A percentile compares a stretch with the other conserved stretches of the same genome.
These are phyloP conservation scores for Xerus rutilus DNA, from an alignment of 2,797 vertebrate species.

Conservation along the genomic window DNA sequence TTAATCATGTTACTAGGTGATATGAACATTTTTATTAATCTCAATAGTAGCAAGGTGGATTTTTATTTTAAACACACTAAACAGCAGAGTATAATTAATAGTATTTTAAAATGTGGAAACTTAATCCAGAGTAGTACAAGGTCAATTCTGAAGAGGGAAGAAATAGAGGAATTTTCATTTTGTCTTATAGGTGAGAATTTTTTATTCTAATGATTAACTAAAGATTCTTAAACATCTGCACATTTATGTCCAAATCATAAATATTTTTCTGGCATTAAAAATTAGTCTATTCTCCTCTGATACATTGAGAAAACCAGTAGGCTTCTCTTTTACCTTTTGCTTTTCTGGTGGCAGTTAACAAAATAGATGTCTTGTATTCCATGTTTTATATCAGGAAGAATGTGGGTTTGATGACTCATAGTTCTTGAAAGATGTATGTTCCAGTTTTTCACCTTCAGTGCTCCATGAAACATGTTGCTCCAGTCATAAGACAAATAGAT, in stretches of 20 bases:
- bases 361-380: not conserved
- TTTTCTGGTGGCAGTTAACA: not conserved
- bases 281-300: not conserved
- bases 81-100: not conserved
- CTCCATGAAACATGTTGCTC: not conserved
- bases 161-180: not conserved
- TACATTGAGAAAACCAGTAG: not conserved
- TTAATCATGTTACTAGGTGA: not conserved
- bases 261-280: slow-evolving; percentile 4
- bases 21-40: not conserved
- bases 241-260: not conserved
- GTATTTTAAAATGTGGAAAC: slow-evolving; percentile 2
- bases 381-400: slow-evolving; percentile 6
- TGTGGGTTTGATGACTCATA: not conserved
- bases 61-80: slow-evolving; percentile 2
- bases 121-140: not conserved
- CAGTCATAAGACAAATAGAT: not conserved
- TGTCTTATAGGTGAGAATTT: not conserved
- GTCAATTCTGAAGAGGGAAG: not conserved
- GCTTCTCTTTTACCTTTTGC: not conserved
- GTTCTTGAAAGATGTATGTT: not conserved
- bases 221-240: not conserved
- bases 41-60: not conserved
- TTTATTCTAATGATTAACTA: not conserved
- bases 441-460: not conserved